Evolutionary conservation across 2,797 vertebrate species (phyloP).

Genomic region (Microctenopoma lineatum): DNA sequence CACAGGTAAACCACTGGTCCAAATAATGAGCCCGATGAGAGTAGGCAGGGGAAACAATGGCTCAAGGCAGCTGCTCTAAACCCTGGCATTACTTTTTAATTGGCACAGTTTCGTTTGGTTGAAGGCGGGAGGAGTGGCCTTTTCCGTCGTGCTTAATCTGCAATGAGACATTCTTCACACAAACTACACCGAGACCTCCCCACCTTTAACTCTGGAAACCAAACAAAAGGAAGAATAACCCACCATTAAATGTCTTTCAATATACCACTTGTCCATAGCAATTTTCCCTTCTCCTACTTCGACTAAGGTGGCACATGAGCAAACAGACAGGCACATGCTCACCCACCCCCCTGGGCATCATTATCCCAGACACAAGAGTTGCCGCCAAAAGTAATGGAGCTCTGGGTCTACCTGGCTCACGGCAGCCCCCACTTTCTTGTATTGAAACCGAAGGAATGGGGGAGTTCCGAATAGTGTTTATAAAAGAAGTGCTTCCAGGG

Average conservation of each 20-base stretch:
- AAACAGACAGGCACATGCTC: conserved; percentile 68
- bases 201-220: conserved; percentile 60
- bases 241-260: conserved; percentile 65
- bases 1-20: conserved; percentile 61
- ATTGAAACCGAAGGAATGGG: conserved; percentile 67
- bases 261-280: conserved; percentile 62
- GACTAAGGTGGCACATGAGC: conserved; percentile 68
- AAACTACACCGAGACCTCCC: conserved; percentile 32
- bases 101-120: conserved; percentile 63
- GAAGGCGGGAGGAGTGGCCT: conserved; percentile 45
- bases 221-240: conserved; percentile 68
- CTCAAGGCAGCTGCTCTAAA: conserved; percentile 57
- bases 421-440: conserved; percentile 58
- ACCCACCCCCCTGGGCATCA: conserved; percentile 71
- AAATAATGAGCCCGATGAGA: conserved; percentile 62
- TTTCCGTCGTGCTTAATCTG: conserved; percentile 63
- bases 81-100: conserved; percentile 69
- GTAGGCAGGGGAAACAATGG: conserved; percentile 70
- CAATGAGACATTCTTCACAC: conserved; percentile 36
- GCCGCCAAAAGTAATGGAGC: conserved; percentile 71
- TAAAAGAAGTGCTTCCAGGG: conserved; percentile 55
- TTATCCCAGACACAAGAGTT: conserved; percentile 73
- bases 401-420: conserved; percentile 69
- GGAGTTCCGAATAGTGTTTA: conserved; percentile 66
- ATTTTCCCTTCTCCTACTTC: conserved; percentile 56